Evolutionary conservation across 2,888 invertebrate species (phyloP), one percentile per base, ranked within the genome.

Genomic region (Dryobotodes eremita): DNA sequence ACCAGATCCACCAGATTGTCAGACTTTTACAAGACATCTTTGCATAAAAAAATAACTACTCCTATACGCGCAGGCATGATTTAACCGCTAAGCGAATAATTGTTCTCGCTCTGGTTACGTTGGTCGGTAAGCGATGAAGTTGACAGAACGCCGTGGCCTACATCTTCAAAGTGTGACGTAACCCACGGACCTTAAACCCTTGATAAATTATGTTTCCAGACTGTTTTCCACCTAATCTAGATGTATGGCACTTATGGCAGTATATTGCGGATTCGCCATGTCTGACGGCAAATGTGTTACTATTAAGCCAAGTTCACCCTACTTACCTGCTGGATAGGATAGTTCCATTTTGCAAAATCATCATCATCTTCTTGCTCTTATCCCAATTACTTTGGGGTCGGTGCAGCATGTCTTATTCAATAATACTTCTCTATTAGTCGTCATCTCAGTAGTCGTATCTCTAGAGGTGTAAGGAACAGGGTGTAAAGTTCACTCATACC

Each of bases 151-250:
- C 71, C 77, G 23, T 72, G 86, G 80, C 84, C 86, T 80, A 86
- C 75, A 78, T 87, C 62, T 77, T 70, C 62, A 76, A 74, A 79
- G 68, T 68, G 73, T 88, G 84, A 82, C 85, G 77, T 80, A 87
- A 80, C 71, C 71, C 36, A 79, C 50, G 36, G 72, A 75, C 83
- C 74, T 86, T 74, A 80, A 77, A 81, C 77, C 86, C 78, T 73
- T 86, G 84, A 88, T 84, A 79, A 53, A 55, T 57, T 26, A 55
- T 15, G 15, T 88, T 83, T 68, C 61, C 70, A 77, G 82, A 55
- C 76, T 65, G 75, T 89, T 86, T 87, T 87, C 84, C 82, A 64
- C 75, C 78, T 86, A 86, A 90, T 91, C 88, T 84, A 83, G 79
- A 90, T 90, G 85, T 89, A 89, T 82, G 80, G 31, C 70, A 71